Percentiles rank a stretch among this genome's conserved stretches.
Conservation (phyloP, 2,797 vertebrate genomes). For the Neopelma chrysocephalum region DNA sequence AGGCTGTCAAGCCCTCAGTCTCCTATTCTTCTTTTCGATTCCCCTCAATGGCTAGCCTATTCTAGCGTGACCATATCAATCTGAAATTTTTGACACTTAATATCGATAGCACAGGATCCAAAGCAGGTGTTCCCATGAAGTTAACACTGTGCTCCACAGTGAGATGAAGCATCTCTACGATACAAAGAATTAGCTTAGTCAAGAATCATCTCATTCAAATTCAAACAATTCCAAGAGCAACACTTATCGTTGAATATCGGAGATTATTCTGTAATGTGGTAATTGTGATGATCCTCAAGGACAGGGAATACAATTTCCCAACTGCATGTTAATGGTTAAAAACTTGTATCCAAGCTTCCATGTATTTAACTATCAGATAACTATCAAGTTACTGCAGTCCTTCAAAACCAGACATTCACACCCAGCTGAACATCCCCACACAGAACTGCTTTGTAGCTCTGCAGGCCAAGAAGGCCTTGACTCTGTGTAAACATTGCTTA, state of each 20-base stretch:
- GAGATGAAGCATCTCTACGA: neutral
- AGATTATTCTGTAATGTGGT: neutral
- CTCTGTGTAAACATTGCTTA: neutral
- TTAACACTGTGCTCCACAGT: neutral
- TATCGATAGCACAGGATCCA: neutral
- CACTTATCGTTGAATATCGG: neutral
- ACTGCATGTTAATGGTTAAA: neutral
- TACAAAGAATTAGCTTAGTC: neutral
- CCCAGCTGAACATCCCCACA: neutral
- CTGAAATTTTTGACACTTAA: neutral
- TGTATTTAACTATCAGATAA: neutral
- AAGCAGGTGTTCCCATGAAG: neutral
- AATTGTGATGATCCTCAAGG: neutral
- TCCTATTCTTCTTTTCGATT: neutral
- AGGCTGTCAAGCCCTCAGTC: neutral
- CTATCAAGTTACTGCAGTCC: neutral
- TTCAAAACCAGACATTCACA: neutral
- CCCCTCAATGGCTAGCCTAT: neutral
- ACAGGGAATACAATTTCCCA: neutral
- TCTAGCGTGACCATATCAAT: accelerated
- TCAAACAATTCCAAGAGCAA: neutral
- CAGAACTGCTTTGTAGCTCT: neutral
- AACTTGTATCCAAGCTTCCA: neutral
- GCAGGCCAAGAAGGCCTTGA: neutral
- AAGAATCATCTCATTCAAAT: neutral